phyloP scores from a whole-genome alignment of 2,113 vertebrate species.

The Archilochus colubris region DNA sequence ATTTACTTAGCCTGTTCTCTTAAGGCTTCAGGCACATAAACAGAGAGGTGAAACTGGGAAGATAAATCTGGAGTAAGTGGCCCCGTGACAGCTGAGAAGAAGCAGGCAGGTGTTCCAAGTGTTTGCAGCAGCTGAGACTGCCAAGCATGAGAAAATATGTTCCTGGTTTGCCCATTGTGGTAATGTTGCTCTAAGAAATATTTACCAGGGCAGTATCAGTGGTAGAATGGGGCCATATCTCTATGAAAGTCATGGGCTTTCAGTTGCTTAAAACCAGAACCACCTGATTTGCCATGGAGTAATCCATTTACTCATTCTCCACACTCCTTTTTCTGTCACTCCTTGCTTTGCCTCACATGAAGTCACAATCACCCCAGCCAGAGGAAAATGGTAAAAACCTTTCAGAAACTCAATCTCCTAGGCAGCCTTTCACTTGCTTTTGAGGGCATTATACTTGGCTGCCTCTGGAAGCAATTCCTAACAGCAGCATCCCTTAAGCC shows the following conservation, averaged over 20 bases:
- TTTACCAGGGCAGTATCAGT: background rate
- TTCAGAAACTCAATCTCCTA: background rate
- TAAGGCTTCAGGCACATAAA: background rate
- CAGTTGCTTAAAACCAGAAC: conserved; percentile 37
- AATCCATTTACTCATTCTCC: conserved; percentile 34
- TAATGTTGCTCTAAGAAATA: background rate
- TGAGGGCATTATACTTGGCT: background rate
- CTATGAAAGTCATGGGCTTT: background rate
- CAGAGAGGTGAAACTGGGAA: background rate
- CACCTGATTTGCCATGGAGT: conserved; percentile 22
- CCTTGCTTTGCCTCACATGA: background rate
- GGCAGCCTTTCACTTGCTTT: background rate
- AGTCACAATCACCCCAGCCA: background rate
- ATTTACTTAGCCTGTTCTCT: background rate
- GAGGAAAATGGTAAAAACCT: background rate
- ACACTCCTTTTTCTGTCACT: background rate
- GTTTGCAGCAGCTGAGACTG: background rate
- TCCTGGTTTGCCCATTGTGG: background rate
- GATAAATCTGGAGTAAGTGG: conserved; percentile 52
- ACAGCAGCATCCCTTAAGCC: background rate
- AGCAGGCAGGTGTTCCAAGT: conserved; percentile 24
- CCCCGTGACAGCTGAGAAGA: conserved; percentile 1
- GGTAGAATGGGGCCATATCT: background rate
- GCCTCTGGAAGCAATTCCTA: background rate
- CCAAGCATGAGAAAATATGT: conserved; percentile 26